A percentile compares a stretch with the other conserved stretches of the same genome.
phyloP scores from a whole-genome alignment of 2,113 vertebrate genomes.

The Herpailurus yagouaroundi region DNA sequence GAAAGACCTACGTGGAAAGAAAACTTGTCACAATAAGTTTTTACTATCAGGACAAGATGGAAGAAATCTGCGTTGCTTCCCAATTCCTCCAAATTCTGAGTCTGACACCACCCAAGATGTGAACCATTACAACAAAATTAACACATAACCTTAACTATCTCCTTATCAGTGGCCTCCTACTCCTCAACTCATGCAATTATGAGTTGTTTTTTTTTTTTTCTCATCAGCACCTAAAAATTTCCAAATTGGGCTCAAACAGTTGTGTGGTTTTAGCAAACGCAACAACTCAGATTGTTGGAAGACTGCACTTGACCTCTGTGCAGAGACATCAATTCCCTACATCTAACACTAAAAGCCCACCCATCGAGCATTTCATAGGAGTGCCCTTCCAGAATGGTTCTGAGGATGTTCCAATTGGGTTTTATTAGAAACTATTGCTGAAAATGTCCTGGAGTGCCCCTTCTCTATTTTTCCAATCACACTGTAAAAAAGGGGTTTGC shows the following conservation, averaged over 20 bases:
- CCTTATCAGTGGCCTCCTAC: slow-evolving; percentile 4
- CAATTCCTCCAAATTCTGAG: background rate
- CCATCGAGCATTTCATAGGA: slow-evolving; percentile 66
- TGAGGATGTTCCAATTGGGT: slow-evolving; percentile 76
- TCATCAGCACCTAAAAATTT: slow-evolving; percentile 42
- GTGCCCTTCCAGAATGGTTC: slow-evolving; percentile 73
- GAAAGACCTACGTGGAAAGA: background rate
- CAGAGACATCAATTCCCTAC: slow-evolving; percentile 61
- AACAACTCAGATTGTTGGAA: background rate
- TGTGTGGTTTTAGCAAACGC: background rate
- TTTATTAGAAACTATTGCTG: slow-evolving; percentile 64
- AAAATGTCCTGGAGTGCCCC: slow-evolving; percentile 60
- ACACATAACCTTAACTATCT: slow-evolving; percentile 55
- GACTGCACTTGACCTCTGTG: slow-evolving; percentile 65
- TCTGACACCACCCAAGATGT: background rate
- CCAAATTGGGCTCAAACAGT: background rate
- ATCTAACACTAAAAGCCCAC: slow-evolving; percentile 62
- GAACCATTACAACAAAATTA: background rate
- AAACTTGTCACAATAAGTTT: background rate
- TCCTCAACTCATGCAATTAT: background rate
- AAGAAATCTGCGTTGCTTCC: background rate
- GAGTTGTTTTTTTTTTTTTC: background rate
- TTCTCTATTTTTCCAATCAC: slow-evolving; percentile 47
- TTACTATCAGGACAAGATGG: background rate
- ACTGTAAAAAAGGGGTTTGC: background rate